Conservation (phyloP, 2,888 invertebrate species). For the Tubulanus polymorphus region DNA sequence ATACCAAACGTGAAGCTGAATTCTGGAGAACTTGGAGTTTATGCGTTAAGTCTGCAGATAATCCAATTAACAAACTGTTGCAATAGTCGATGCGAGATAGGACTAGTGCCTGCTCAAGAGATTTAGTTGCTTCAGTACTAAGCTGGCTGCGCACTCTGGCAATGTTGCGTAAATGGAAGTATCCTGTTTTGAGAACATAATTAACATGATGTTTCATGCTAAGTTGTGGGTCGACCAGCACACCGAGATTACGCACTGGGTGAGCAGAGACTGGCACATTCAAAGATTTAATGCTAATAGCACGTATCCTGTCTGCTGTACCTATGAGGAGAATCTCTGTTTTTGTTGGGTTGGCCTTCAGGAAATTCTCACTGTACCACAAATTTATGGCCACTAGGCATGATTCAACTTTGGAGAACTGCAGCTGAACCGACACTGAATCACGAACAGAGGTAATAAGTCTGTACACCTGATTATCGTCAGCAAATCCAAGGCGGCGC, state of each 20-base stretch:
- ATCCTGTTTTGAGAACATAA: slow-evolving; percentile 9
- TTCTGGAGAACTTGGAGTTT: background rate
- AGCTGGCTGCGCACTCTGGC: background rate
- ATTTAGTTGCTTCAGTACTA: background rate
- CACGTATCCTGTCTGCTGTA: too few relatives aligned
- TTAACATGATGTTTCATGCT: slow-evolving; percentile 11
- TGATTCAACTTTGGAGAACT: background rate
- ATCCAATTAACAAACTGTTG: background rate
- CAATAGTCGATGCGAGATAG: background rate
- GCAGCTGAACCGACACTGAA: background rate
- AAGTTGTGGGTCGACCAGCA: slow-evolving; percentile 7
- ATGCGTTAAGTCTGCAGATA: background rate
- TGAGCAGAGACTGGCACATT: background rate
- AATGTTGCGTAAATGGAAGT: slow-evolving; percentile 7
- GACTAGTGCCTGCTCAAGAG: background rate
- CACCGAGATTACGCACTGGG: slow-evolving; percentile 13
- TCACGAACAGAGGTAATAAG: background rate
- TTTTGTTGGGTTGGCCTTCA: background rate
- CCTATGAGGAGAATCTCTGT: background rate
- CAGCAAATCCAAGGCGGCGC: slow-evolving; percentile 17
- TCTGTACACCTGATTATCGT: slow-evolving; percentile 15
- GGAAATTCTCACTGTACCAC: background rate
- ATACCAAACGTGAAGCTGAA: background rate
- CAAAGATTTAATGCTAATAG: background rate
- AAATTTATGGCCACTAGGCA: background rate